phyloP scores from a whole-genome alignment of 1,140 invertebrate species.

The Heliothis virescens region DNA sequence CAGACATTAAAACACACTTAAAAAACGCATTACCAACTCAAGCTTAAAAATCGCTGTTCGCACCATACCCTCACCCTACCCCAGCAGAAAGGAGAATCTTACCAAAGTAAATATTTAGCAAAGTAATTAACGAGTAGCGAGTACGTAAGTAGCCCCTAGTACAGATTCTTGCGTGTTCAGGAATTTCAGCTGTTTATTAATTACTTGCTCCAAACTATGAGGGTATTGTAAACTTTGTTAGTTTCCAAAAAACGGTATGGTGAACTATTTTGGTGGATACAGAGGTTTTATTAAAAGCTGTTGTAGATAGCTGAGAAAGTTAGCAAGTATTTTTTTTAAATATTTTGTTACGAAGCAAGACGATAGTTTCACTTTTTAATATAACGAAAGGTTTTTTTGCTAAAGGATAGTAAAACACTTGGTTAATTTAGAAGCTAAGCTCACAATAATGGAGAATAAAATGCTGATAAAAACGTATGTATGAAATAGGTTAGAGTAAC shows the following conservation, averaged over 20 bases:
- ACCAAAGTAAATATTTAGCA: slow-evolving; percentile 75
- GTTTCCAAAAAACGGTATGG: background rate
- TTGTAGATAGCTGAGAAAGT: background rate
- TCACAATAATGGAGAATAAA: background rate
- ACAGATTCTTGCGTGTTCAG: slow-evolving; percentile 36
- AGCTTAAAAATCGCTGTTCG: background rate
- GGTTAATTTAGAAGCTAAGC: no score
- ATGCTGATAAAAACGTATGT: no score
- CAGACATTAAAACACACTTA: no score
- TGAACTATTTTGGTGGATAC: background rate
- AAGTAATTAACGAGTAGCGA: slow-evolving; percentile 69
- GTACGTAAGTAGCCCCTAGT: slow-evolving; percentile 6
- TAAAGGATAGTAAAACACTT: no score
- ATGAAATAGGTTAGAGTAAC: background rate
- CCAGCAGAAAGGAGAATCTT: slow-evolving; percentile 63
- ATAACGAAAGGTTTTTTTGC: no score
- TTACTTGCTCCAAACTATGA: slow-evolving; percentile 42
- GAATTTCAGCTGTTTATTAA: slow-evolving; percentile 46
- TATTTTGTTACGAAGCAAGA: background rate
- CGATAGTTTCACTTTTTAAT: no score
- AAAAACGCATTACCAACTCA: no score
- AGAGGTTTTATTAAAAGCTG: background rate
- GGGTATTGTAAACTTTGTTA: background rate
- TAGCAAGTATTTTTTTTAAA: background rate
- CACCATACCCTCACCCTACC: slow-evolving; percentile 20